These are phyloP conservation scores for Harpalus rufipes DNA, from an alignment of 2,888 invertebrate species.

Conservation along the genomic window DNA sequence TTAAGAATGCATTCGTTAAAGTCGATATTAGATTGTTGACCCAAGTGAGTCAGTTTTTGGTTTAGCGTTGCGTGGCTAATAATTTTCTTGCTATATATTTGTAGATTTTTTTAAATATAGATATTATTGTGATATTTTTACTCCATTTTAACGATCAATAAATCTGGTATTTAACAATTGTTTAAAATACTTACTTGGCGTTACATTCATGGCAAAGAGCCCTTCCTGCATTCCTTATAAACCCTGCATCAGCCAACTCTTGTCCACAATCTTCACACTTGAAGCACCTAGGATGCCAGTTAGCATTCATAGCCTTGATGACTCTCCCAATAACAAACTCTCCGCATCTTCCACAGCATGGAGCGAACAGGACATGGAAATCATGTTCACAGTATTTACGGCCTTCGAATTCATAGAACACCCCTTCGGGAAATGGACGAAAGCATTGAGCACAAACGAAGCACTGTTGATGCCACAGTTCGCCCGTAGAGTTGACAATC, in stretches of 20 bases:
- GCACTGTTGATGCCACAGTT: conserved; percentile 99
- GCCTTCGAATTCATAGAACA: conserved; percentile 99
- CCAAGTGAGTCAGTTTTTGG: no score
- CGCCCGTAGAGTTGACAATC: conserved; percentile 98
- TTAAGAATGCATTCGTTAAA: no score
- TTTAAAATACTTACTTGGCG: conserved; percentile 78
- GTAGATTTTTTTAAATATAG: no score
- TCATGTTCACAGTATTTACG: conserved; percentile 99
- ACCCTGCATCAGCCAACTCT: conserved; percentile 97
- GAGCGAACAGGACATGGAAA: conserved; percentile 96
- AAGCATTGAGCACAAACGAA: conserved; percentile 99
- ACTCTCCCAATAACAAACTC: conserved; percentile 99
- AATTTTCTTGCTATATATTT: no score
- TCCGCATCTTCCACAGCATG: conserved; percentile 86
- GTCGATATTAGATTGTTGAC: no score
- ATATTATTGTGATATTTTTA: no score
- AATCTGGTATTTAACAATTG: no score
- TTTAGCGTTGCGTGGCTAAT: no score
- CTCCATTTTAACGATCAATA: no score
- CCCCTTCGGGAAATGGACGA: conserved; percentile 97
- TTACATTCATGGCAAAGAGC: conserved; percentile 98
- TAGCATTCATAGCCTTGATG: conserved; percentile 99
- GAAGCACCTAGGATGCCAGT: conserved; percentile 99
- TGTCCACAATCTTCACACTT: conserved; percentile 95
- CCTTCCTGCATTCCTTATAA: conserved; percentile 93